phyloP scores from a whole-genome alignment of 2,797 vertebrate genomes.

The Crocidura indochinensis region DNA sequence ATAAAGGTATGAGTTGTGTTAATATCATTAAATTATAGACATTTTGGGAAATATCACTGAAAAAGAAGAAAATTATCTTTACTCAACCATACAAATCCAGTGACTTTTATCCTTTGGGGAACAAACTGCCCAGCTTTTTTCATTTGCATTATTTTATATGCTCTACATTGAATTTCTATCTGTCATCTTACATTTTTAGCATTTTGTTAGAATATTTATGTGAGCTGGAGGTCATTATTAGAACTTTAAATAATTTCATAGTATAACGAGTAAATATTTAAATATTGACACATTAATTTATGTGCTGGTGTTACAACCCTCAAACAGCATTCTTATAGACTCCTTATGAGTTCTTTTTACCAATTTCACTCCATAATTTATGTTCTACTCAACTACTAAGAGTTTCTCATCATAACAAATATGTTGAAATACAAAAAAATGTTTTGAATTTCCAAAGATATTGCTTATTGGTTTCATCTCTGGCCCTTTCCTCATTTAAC shows the following conservation, averaged over 20 bases:
- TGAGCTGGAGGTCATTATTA: neutral
- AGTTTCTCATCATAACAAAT: slow-evolving; percentile 53
- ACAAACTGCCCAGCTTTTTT: neutral
- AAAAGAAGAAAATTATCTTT: neutral
- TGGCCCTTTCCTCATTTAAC: slow-evolving; percentile 48
- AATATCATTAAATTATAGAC: slow-evolving; percentile 20
- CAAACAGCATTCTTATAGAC: neutral
- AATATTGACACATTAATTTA: slow-evolving; percentile 23
- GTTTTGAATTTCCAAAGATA: slow-evolving; percentile 49
- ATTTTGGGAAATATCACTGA: neutral
- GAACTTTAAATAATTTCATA: slow-evolving; percentile 41
- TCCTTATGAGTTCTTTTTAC: slow-evolving; percentile 27
- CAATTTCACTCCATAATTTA: slow-evolving; percentile 22
- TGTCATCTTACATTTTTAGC: slow-evolving; percentile 28
- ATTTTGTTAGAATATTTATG: slow-evolving; percentile 21
- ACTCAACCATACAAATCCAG: neutral
- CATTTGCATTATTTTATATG: slow-evolving; percentile 45
- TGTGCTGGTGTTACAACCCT: neutral
- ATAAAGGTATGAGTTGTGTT: neutral
- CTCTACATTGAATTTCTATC: slow-evolving; percentile 10
- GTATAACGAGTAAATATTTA: neutral
- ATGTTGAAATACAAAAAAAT: slow-evolving; percentile 48
- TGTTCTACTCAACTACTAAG: slow-evolving; percentile 23
- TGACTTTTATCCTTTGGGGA: neutral
- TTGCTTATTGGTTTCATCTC: slow-evolving; percentile 16